Percentiles rank a stretch among this genome's conserved stretches.
Conservation (phyloP, 1,140 invertebrate species). For the Aphaenogaster rudis region DNA sequence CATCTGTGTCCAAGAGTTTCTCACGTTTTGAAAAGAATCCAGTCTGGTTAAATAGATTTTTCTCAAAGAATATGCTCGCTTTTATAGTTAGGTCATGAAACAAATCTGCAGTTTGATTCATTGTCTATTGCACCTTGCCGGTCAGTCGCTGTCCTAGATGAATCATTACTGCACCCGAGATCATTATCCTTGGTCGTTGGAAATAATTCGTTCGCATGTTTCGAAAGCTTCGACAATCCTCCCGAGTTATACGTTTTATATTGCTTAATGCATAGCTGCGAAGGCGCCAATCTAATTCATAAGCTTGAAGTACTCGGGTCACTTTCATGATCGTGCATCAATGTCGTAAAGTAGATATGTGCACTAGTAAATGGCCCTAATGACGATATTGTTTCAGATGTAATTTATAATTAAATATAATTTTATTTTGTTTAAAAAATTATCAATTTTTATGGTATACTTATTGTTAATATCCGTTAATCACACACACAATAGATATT, state of each 20-base stretch:
- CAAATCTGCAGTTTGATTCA: conserved; percentile 68
- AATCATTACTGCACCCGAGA: conserved; percentile 72
- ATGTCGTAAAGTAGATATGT: conserved; percentile 46
- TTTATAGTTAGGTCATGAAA: conserved; percentile 24
- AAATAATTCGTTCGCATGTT: conserved; percentile 74
- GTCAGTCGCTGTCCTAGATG: conserved; percentile 65
- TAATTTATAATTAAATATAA: not conserved
- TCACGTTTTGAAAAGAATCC: conserved; percentile 32
- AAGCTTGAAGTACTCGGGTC: conserved; percentile 70
- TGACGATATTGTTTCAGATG: not conserved
- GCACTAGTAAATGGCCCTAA: conserved; percentile 8
- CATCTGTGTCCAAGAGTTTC: not conserved
- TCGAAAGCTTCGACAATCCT: conserved; percentile 72
- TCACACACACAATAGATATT: not conserved
- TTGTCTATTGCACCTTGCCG: conserved; percentile 71
- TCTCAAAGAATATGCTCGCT: not conserved
- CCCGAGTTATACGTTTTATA: conserved; percentile 66
- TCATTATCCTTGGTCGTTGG: conserved; percentile 76
- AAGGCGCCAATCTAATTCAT: conserved; percentile 69
- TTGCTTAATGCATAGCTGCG: conserved; percentile 61
- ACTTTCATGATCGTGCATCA: conserved; percentile 73
- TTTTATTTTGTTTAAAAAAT: not conserved
- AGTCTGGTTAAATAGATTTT: conserved; percentile 11
- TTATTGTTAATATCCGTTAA: not conserved
- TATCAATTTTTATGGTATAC: not conserved